Conservation (phyloP, 2,797 vertebrate species). For the Halcyon leucocephala region DNA sequence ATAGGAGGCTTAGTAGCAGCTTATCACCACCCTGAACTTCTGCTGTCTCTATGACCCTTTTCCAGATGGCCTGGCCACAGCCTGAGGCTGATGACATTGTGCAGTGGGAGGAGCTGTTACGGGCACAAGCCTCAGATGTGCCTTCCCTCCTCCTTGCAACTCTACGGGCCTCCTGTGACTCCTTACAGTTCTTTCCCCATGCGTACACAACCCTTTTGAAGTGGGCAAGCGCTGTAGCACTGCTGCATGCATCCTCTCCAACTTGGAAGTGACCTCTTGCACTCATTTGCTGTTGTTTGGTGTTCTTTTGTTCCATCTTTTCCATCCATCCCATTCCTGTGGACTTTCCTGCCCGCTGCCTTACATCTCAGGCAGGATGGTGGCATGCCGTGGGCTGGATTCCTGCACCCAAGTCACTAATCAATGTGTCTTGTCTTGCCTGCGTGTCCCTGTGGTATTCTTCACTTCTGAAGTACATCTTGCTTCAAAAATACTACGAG, state of each 20-base stretch:
- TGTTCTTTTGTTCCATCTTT: not conserved
- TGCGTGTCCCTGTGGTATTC: not conserved
- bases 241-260: not conserved
- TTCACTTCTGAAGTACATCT: not conserved
- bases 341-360: not conserved
- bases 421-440: not conserved
- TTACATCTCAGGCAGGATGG: fast-evolving
- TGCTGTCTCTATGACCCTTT: not conserved
- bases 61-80: not conserved
- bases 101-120: not conserved
- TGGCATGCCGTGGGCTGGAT: not conserved
- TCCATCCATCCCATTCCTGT: not conserved
- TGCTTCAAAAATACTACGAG: not conserved
- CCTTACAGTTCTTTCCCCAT: not conserved
- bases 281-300: not conserved
- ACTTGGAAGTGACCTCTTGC: not conserved
- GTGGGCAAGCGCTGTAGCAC: fast-evolving
- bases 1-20: not conserved
- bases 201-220: not conserved
- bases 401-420: not conserved
- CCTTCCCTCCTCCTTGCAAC: not conserved
- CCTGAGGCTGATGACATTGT: not conserved
- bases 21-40: not conserved
- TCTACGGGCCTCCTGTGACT: fast-evolving
- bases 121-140: not conserved